Evolutionary conservation across 53 echinoderm and acorn worm species (phyloP), one percentile per base, ranked within the genome.

Genomic region (Patiria pectinifera): DNA sequence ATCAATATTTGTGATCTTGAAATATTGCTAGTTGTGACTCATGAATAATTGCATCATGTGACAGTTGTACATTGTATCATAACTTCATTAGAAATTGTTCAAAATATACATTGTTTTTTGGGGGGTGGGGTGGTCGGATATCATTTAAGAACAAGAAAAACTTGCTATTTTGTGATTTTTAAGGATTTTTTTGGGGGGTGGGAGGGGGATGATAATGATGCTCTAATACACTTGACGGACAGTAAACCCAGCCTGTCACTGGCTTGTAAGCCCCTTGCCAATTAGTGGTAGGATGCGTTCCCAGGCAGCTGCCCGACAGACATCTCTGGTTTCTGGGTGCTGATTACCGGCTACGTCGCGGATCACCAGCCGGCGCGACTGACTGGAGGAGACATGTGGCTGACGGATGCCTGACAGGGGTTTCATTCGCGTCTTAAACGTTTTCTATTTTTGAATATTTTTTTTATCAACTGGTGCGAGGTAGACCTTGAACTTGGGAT

Each of bases 1-100:
- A 82, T 82, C 82, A 82, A 82, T 82, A 82, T 82, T 82, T 82
- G 82, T n/a, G 26, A 22, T 59, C 47, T 82, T 82, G 82, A 82
- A 82, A 82, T 58, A 82, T 53, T 15, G n/a, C 21, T 53, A 82
- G 21, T 59, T 82, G 59, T 82, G 82, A 82, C 82, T 82, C 82
- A 82, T 59, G 59, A 82, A 59, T 59, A 4, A 59, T 59, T 35
- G 59, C 82, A 78, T 78, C 79, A 10, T 15, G 11, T 46, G 14
- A 24, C 45, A 53, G 2, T 82, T 11, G n/a, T 82, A 21, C 3
- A 14, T 60, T 66, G 14, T 16, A 15, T 66, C 12, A 18, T 66
- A 4, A 13, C 13, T 66, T 14, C 0, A 66, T 18, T 66, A 15
- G 12, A 12, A 60, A 60, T 8, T 60, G 0, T 12, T 60, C 60